Base-by-base conservation (phyloP, 1,140 invertebrate genomes). In the Bombus sylvicola region DNA sequence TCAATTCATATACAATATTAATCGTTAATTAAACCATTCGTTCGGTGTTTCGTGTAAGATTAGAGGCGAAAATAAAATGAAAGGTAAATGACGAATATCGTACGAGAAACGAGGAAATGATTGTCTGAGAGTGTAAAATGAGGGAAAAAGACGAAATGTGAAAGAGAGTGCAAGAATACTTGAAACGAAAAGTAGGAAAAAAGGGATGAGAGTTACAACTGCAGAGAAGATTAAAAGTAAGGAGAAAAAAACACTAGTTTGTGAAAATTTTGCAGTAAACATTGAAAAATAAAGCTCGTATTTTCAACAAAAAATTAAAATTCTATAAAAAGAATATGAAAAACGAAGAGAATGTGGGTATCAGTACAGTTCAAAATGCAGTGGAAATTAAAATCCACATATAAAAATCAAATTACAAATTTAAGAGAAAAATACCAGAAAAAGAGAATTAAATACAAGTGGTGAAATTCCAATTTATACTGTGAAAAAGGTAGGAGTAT, bases 211-310 rank as follows among this genome's bases (percentile, higher is more conserved):
- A 76, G 22, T 25, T 76, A n/a, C 25, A 62, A 77, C 25, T 59
- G 34, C n/a, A 25, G 25, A n/a, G 8, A 41, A 62, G 47, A 76
- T 76, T 76, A 76, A 77, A 76, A 62, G 25, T 37, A 62, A 28
- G 3, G 37, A n/a, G 3, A n/a, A 62, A n/a, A 28, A 62, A 62
- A 3, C 8, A 59, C 4, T 28, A 39, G 25, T 59, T 31, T 10
- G 25, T 53, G 53, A 37, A 57, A 76, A 39, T 5, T n/a, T 59
- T 15, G 22, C 3, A 22, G 34, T 28, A 59, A 39, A 39, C 59
- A 34, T 59, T n/a, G n/a, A 47, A 34, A 74, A 53, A 53, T 74
- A 53, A 12, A 74, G 2, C 12, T 34, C 3, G 18, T 6, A 39
- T 59, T 28, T 28, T 59, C 47, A 22, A 53, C 47, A 53, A 53